phyloP scores from a whole-genome alignment of 2,113 vertebrate species.

The Numenius arquata region DNA sequence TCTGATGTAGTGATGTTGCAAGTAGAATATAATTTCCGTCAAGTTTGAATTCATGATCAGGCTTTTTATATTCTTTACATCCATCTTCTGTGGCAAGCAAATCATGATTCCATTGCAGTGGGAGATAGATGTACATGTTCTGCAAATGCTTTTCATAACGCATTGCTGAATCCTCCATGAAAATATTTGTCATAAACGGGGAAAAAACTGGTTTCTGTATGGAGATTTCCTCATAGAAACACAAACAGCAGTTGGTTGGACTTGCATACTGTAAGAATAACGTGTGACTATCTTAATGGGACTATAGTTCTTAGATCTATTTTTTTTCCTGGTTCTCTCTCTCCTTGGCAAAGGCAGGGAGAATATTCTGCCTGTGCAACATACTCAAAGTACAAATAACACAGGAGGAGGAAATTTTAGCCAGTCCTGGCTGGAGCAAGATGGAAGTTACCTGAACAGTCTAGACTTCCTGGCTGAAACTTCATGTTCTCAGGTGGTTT shows the following conservation, averaged over 20 bases:
- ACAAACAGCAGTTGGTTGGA: neutral
- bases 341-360: neutral
- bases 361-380: neutral
- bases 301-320: neutral
- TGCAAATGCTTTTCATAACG: neutral
- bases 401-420: neutral
- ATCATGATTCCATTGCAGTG: neutral
- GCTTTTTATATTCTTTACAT: neutral
- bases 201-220: neutral
- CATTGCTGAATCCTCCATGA: neutral
- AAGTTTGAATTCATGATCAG: neutral
- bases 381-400: neutral
- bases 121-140: neutral
- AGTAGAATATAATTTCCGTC: neutral
- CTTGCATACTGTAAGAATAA: neutral
- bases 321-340: neutral
- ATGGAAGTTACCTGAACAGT: neutral
- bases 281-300: neutral
- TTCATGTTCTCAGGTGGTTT: neutral
- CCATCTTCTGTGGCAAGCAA: neutral
- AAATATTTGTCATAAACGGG: neutral
- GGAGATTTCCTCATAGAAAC: neutral
- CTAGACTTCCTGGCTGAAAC: neutral
- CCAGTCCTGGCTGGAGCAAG: neutral
- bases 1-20: neutral